Base-by-base conservation (phyloP, 2,797 vertebrate genomes). In the Tarsius wallacei region DNA sequence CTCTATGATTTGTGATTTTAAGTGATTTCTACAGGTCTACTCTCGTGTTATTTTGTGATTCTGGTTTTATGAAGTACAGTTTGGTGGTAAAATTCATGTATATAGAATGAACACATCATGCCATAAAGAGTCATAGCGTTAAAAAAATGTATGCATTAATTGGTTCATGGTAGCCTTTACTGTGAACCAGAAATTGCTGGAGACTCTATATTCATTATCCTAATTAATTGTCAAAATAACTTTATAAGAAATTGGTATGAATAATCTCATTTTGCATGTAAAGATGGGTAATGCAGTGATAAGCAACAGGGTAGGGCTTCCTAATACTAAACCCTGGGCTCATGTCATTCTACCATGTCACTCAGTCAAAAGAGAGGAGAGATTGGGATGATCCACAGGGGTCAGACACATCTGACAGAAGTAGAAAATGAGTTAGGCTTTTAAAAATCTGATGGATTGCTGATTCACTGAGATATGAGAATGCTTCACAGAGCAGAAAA, bases 161-260 rank as follows among this genome's bases (percentile, higher is more conserved):
- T 57, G 53, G 80, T 17, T 82, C 71, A 93, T 1, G 28, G 28
- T 26, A 86, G 28, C 47, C 42, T 80, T 80, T 82, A 86, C 22
- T 84, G 51, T 22, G 13, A 91, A 81, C 31, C 2, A 86, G 1
- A 70, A 12, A 78, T 33, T 86, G 10, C 5, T 74, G 2, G 9
- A 57, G 33, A 36, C 7, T 8, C 24, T 13, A 51, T 42, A 74
- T 14, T 73, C 57, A 59, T 80, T 47, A 87, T n/a, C 19, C 87
- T 87, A 82, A 76, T 42, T 51, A 61, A 87, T 59, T n/a, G 47
- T 68, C 24, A 77, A 49, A 91, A 93, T 26, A 88, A 76, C 22
- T 64, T 84, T 64, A 59, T 91, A 84, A 64, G 24, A 93, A 68
- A 63, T 7, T 78, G 24, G 53, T 66, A 26, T 15, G 53, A 21